Base-by-base conservation (phyloP, 1,140 invertebrate species). In the Nasonia vitripennis region DNA sequence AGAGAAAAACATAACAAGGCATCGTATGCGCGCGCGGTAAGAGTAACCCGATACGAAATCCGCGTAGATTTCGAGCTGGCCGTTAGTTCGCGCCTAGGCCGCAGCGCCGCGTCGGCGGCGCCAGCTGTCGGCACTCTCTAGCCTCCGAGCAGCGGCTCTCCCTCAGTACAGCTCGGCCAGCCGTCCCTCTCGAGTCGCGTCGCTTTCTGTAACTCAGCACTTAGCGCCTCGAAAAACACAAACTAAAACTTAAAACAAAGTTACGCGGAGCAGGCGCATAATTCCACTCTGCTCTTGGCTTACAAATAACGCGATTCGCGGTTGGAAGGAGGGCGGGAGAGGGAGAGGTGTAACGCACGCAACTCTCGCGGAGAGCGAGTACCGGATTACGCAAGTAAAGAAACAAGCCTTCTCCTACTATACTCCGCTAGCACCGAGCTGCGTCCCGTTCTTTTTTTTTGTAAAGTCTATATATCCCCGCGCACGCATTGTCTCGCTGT, bases 361-460 rank as follows among this genome's bases (percentile, higher is more conserved):
- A 34, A 37, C 37, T 34, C 68, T 12, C 14, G 68, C 17, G 70
- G 4, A 27, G 70, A 55, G 34, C 75, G 67, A 77, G 84, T 41
- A 74, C 37, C 48, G 77, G 67, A 86, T 82, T 82, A 79, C 85
- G 62, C 79, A 71, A 86, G 73, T 68, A 81, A 82, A 81, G 71
- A 83, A 83, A 73, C 67, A 45, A 83, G 75, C 80, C 75, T 68
- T 51, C 68, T 62, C 45, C 51, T 34, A 31, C 31, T 73, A 48
- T 11, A 23, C 67, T 45, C 45, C 71, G 7, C n/a, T 75, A 3
- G 34, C 73, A n/a, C 84, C 7, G 55, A 62, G 45, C 34, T 55
- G 27, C 67, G 9, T 83, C 83, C 62, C 78, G 17, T 45, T 51
- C n/a, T 34, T 77, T 77, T 85, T 86, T 67, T 51, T 51, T 34